Base-by-base conservation (phyloP, 1,140 invertebrate genomes). In the Mizuhopecten yessoensis region DNA sequence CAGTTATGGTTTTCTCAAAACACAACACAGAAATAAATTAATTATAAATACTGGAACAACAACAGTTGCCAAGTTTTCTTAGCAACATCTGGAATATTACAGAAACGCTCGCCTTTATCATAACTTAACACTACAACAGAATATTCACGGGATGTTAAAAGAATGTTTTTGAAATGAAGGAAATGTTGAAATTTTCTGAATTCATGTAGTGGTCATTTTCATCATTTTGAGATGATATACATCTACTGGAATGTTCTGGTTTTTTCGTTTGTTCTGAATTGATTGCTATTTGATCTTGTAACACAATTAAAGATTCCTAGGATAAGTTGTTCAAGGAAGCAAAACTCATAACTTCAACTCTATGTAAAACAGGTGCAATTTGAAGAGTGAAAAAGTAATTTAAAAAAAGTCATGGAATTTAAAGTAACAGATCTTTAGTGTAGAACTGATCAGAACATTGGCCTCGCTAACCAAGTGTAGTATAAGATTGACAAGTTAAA, bases 1-100 rank as follows among this genome's bases (percentile, higher is more conserved):
- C 57, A 75, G 57, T 75, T 75, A 75, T 75, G 57, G 57, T 75
- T 75, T 75, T 75, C 57, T 75, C 57, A 75, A 75, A 75, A 75
- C 57, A 75, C 57, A 75, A 75, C 57, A 75, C 57, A 75, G 57
- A 75, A 75, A 75, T 75, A 75, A 75, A 75, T 75, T 75, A 75
- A 75, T 75, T 75, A 75, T 75, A 75, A 75, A 75, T 75, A 75
- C n/a, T 75, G 57, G 57, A 75, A 75, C 57, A 75, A 75, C 57
- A 75, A 75, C 29, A 75, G 57, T 75, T 29, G 23, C 36, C 5
- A 7, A 13, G 57, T 23, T 75, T n/a, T n/a, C 57, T 75, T 29
- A 75, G 57, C 57, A 75, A 75, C 57, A 75, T 75, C 57, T 75
- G 57, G 57, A 75, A 75, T 75, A 75, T n/a, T 75, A 75, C 23